These are phyloP conservation scores for Clarias gariepinus DNA, from an alignment of 2,113 vertebrate genomes.

Conservation along the genomic window DNA sequence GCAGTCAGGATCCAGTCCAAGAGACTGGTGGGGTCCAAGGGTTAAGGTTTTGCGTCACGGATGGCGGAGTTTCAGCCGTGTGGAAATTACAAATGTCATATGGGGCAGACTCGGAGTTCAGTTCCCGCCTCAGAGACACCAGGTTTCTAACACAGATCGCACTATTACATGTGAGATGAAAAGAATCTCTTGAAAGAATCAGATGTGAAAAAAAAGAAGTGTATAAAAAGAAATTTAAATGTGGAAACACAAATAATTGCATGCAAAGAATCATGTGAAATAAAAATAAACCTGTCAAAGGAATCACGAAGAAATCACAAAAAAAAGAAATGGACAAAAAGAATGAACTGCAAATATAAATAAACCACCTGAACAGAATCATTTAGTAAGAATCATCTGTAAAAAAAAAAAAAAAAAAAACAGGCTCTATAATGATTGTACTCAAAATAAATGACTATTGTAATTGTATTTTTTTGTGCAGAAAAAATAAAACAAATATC, in stretches of 20 bases:
- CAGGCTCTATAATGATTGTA: too few relatives aligned
- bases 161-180: background rate
- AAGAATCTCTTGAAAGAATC: background rate
- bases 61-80: conserved; percentile 54
- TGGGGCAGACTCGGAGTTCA: conserved; percentile 43
- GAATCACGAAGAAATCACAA: background rate
- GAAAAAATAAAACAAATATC: background rate
- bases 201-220: background rate
- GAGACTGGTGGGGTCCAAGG: conserved; percentile 47
- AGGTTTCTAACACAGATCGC: conserved; percentile 15
- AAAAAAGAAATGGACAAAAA: background rate
- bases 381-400: background rate
- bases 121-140: conserved; percentile 31
- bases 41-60: conserved; percentile 52
- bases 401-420: background rate
- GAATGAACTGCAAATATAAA: background rate
- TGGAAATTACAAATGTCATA: conserved; percentile 57
- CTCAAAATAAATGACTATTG: background rate
- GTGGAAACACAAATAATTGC: too few relatives aligned
- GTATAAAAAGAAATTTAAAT: too few relatives aligned
- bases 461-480: too few relatives aligned
- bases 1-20: conserved; percentile 52
- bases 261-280: too few relatives aligned
- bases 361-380: too few relatives aligned
- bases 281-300: background rate